Conservation (phyloP, 2,113 vertebrate species). For the Piaya cayana region DNA sequence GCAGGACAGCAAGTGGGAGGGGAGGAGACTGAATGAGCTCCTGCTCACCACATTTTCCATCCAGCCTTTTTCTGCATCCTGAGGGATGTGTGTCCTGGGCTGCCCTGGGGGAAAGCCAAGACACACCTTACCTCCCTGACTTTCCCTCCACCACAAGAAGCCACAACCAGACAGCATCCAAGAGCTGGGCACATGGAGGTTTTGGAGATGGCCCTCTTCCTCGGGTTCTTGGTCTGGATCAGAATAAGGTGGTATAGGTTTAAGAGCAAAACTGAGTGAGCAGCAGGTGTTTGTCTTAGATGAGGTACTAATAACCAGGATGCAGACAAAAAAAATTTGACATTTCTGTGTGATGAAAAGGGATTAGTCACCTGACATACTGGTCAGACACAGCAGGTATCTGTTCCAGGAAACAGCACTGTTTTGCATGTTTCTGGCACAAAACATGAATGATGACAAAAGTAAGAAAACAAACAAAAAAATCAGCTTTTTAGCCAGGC, state of each 20-base stretch:
- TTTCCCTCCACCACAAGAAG: not conserved
- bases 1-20: not conserved
- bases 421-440: not conserved
- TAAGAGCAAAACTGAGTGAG: not conserved
- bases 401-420: not conserved
- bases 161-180: not conserved
- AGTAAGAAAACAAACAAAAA: not conserved
- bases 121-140: not conserved
- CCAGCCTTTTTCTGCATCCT: not conserved
- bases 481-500: not conserved
- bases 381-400: not conserved
- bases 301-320: not conserved
- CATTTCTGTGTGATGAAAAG: not conserved
- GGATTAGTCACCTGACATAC: not conserved
- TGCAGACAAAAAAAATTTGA: not conserved
- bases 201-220: not conserved
- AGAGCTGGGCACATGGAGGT: accelerated
- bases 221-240: not conserved
- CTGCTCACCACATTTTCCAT: not conserved
- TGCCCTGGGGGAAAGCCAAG: accelerated
- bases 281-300: not conserved
- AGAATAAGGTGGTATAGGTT: accelerated
- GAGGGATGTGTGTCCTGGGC: not conserved
- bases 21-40: not conserved
- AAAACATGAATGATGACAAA: not conserved